A percentile compares a stretch with the other conserved stretches of the same genome.
Conservation (phyloP, 2,113 vertebrate genomes). For the Cryptomyrus ogoouensis region DNA sequence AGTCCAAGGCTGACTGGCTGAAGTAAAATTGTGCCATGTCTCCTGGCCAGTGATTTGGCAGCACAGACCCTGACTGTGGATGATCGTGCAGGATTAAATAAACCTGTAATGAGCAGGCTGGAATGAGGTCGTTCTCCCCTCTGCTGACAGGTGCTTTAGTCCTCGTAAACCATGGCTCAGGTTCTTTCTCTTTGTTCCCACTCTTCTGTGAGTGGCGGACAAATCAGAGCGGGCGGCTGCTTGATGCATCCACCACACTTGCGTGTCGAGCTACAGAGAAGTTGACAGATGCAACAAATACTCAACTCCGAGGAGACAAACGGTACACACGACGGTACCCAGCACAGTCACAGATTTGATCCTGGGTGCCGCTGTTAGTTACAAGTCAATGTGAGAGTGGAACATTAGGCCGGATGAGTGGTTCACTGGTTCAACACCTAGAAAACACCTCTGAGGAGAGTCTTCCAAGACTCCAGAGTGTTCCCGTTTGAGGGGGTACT, state of each 20-base stretch:
- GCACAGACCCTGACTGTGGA: background rate
- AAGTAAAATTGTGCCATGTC: slow-evolving; percentile 1
- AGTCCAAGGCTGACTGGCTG: background rate
- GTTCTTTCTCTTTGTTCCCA: background rate
- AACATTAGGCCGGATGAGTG: background rate
- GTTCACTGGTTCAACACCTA: background rate
- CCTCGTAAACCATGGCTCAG: background rate
- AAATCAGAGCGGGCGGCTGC: background rate
- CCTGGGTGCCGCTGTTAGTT: background rate
- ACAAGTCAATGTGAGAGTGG: background rate
- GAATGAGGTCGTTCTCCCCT: slow-evolving; percentile 8
- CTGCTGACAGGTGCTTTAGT: background rate
- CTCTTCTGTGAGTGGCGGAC: background rate
- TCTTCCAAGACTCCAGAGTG: background rate
- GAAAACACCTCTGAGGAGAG: background rate
- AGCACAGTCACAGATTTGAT: background rate
- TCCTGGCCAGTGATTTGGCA: background rate
- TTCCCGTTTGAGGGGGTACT: background rate
- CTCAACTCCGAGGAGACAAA: background rate
- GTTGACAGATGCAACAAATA: background rate
- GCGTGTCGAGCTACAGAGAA: background rate
- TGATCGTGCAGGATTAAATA: background rate
- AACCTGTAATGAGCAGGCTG: background rate
- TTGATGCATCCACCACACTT: background rate
- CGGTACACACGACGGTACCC: background rate